Percentiles rank a stretch among this genome's conserved stretches.
phyloP scores from a whole-genome alignment of 2,888 invertebrate genomes.

The Stenichneumon culpator region DNA sequence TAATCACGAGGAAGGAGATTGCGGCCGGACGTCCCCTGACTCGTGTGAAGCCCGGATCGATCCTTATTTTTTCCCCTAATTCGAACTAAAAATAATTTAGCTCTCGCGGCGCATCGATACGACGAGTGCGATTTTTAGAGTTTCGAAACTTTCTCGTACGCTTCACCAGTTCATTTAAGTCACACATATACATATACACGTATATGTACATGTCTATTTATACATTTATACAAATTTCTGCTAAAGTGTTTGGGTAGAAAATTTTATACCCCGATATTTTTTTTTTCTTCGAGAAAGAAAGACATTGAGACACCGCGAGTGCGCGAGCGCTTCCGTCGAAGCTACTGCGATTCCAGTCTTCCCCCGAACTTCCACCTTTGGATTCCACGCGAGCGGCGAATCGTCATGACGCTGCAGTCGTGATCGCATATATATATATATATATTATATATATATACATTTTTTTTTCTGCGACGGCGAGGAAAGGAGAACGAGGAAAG shows the following conservation, averaged over 20 bases:
- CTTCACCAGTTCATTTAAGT: not conserved
- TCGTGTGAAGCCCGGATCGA: constrained; percentile 8
- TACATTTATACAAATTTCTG: not conserved
- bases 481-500: constrained; percentile 10
- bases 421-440: constrained; percentile 44
- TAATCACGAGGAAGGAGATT: constrained; percentile 13
- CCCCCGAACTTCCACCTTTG: constrained; percentile 46
- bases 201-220: not conserved
- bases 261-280: not conserved
- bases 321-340: constrained; percentile 7
- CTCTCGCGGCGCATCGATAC: not conserved
- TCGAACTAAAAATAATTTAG: constrained; percentile 40
- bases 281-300: constrained; percentile 4
- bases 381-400: constrained; percentile 8
- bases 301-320: not conserved
- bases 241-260: not conserved
- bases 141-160: not conserved
- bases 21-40: not conserved
- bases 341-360: not conserved
- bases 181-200: not conserved
- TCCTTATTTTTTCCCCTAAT: not conserved
- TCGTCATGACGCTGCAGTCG: constrained; percentile 58
- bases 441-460: too few relatives aligned
- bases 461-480: constrained; percentile 5
- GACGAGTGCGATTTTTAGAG: not conserved